phyloP scores from a whole-genome alignment of 1,140 invertebrate species.

The Megalonaias nervosa region DNA sequence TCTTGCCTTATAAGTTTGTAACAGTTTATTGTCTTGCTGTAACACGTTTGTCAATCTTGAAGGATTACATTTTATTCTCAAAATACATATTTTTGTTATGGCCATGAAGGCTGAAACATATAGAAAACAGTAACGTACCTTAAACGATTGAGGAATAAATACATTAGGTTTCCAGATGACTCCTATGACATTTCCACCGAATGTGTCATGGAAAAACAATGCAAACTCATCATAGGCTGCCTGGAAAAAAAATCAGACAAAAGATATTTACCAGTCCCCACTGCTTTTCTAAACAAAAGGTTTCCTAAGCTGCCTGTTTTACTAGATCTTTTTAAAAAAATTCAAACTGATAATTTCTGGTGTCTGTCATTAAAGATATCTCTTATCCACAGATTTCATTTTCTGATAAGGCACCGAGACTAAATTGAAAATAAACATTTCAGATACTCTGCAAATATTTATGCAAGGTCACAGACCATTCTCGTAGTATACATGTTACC shows the following conservation, averaged over 20 bases:
- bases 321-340: too few relatives aligned
- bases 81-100: not conserved
- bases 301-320: too few relatives aligned
- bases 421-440: too few relatives aligned
- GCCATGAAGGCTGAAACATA: not conserved
- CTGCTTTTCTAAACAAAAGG: not conserved
- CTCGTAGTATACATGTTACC: too few relatives aligned
- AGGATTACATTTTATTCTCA: not conserved
- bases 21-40: not conserved
- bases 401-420: too few relatives aligned
- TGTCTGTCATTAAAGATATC: too few relatives aligned
- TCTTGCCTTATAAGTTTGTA: not conserved
- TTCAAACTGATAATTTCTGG: too few relatives aligned
- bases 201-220: constrained; percentile 90
- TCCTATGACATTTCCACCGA: constrained; percentile 79
- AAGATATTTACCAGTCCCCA: not conserved
- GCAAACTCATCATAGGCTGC: constrained; percentile 83
- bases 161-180: constrained; percentile 37
- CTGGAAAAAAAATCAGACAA: constrained; percentile 72
- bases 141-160: constrained; percentile 30
- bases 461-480: too few relatives aligned
- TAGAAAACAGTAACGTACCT: constrained; percentile 12
- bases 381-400: too few relatives aligned
- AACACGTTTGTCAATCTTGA: not conserved
- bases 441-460: too few relatives aligned